Evolutionary conservation across 2,113 vertebrate genomes (phyloP).

Genomic region (Cynocephalus volans): DNA sequence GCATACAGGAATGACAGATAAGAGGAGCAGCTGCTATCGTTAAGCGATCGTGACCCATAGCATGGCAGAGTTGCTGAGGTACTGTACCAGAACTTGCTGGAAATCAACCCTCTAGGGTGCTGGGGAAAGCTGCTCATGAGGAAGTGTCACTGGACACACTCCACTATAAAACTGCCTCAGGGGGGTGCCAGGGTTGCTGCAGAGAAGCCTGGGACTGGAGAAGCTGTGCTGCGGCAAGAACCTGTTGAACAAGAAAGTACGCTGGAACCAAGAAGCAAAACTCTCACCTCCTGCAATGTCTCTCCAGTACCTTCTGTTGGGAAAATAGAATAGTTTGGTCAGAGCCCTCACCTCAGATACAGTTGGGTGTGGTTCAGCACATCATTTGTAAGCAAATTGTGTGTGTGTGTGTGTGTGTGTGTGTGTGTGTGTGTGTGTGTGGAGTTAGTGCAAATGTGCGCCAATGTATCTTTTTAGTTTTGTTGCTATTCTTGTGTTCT

Average conservation of each 20-base stretch:
- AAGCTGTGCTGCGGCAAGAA: not conserved
- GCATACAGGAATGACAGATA: not conserved
- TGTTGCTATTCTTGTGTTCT: too few relatives aligned
- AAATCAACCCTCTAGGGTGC: not conserved
- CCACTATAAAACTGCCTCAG: not conserved
- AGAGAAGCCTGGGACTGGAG: not conserved
- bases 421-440: too few relatives aligned
- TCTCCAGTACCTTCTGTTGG: slow-evolving; percentile 39
- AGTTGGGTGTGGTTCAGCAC: too few relatives aligned
- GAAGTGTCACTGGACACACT: not conserved
- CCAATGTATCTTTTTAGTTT: too few relatives aligned
- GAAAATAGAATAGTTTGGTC: too few relatives aligned
- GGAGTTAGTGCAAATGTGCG: too few relatives aligned
- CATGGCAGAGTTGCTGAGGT: not conserved
- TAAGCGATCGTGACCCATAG: rapidly evolving
- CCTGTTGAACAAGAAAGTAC: not conserved
- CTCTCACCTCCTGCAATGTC: not conserved
- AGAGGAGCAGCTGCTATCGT: not conserved
- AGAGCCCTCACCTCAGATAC: too few relatives aligned
- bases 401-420: too few relatives aligned
- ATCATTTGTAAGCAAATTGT: too few relatives aligned
- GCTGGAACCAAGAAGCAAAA: not conserved
- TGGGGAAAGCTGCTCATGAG: not conserved
- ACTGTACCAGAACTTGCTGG: not conserved
- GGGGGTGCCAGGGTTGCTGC: not conserved